Percentiles rank a stretch among this genome's conserved stretches.
These are phyloP conservation scores for Sternotherus odoratus DNA, from an alignment of 2,797 vertebrate species.

Conservation along the genomic window DNA sequence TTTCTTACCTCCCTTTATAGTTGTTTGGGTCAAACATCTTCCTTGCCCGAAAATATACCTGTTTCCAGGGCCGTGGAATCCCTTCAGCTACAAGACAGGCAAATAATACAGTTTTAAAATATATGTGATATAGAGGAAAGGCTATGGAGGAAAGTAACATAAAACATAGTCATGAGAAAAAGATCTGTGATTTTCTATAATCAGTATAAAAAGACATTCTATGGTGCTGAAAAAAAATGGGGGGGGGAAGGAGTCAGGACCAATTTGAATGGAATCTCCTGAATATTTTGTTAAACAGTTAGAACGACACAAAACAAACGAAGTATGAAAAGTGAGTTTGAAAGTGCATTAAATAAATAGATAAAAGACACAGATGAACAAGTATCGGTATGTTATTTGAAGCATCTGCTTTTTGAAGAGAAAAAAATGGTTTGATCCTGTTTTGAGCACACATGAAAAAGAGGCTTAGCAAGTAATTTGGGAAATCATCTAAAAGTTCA, in stretches of 20 bases:
- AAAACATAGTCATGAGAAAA: neutral
- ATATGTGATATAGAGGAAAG: neutral
- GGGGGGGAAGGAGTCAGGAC: neutral
- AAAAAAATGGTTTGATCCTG: neutral
- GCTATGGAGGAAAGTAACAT: neutral
- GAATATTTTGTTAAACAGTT: neutral
- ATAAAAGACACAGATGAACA: neutral
- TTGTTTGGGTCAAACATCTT: constrained; percentile 82
- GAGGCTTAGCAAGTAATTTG: neutral
- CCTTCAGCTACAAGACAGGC: constrained; percentile 70
- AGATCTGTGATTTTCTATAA: neutral
- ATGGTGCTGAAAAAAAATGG: neutral
- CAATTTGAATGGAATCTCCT: neutral
- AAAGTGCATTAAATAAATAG: neutral
- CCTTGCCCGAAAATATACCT: constrained; percentile 78
- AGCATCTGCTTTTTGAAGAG: neutral
- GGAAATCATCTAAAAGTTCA: neutral
- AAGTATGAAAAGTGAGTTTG: neutral
- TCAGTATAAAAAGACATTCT: neutral
- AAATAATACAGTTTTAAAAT: neutral
- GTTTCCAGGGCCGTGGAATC: constrained; percentile 78
- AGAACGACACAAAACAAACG: rapidly evolving
- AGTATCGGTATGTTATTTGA: neutral
- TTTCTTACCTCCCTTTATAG: constrained; percentile 82
- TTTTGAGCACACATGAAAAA: neutral